Evolutionary conservation across 1,140 invertebrate genomes (phyloP), one percentile per base, ranked within the genome.

Genomic region (Teleopsis dalmanni): DNA sequence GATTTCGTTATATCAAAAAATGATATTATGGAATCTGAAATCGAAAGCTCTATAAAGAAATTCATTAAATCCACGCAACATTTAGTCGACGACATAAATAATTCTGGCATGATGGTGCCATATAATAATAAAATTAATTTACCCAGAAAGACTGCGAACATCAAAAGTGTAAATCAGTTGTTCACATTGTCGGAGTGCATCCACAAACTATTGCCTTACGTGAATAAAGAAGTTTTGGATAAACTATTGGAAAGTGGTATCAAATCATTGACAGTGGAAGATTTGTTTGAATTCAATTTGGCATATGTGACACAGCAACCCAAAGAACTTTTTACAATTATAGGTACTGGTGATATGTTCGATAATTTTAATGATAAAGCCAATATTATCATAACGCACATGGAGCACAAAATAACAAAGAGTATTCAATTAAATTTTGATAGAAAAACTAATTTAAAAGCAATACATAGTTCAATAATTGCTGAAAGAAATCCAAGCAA

Each of bases 291-390:
- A 13, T 45, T 67, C 0, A 65, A 68, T 37, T 42, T 34, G 2
- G 29, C 52, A 10, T 67, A 62, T 56, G 19, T 65, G 13, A n/a
- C 37, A 13, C 16, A 38, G 8, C 43, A 63, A 16, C 33, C 35
- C 3, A 16, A 25, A 13, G 65, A 66, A 33, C 33, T 35, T 18
- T 65, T 57, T 44, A 48, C 25, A 2, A 53, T 70, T 2, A 25
- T 56, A 19, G 66, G 66, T 14, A 58, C 56, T 50, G 68, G 68
- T 5, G 65, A 69, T 43, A 55, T 60, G 18, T 71, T 71, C 35
- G 68, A 71, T 48, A 59, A 58, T 34, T 71, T 70, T 34, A 65
- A 69, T 27, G 68, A 71, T 46, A 42, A 47, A 26, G 2, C 4
- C 8, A 23, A 43, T 14, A 4, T 52, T 2, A 44, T 35, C 21